Conservation (phyloP, 1,140 invertebrate species). For the Psilanteris sp. region DNA sequence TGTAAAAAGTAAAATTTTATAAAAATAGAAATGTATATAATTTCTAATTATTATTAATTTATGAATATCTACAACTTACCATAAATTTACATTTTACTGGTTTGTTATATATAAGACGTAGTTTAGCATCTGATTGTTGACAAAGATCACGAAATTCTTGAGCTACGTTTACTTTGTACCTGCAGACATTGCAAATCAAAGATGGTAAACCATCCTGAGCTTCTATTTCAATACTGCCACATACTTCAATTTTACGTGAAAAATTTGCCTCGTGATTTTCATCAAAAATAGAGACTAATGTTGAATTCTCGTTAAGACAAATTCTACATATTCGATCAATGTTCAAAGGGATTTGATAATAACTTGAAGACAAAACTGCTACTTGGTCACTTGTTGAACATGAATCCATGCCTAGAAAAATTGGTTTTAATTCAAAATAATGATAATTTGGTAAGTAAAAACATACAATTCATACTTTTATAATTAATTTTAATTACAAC, state of each 20-base stretch:
- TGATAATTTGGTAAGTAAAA: too few species aligned
- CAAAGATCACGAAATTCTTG: conserved; percentile 77
- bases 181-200: conserved; percentile 75
- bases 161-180: conserved; percentile 75
- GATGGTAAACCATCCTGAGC: conserved; percentile 77
- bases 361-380: conserved; percentile 68
- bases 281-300: conserved; percentile 74
- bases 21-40: too few species aligned
- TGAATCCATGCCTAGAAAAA: conserved; percentile 37
- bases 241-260: conserved; percentile 74
- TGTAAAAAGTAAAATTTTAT: too few species aligned
- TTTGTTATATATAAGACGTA: conserved; percentile 75
- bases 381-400: conserved; percentile 29
- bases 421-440: neutral
- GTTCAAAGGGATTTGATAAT: conserved; percentile 71
- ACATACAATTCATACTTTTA: too few species aligned
- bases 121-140: conserved; percentile 74
- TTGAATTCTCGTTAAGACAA: conserved; percentile 73
- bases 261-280: conserved; percentile 68
- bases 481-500: too few species aligned
- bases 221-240: conserved; percentile 74
- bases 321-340: conserved; percentile 75
- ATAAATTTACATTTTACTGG: conserved; percentile 67
- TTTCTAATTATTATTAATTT: too few species aligned
- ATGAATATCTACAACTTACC: conserved; percentile 66